Evolutionary conservation across 2,797 vertebrate species (phyloP).

Genomic region (Sebastes vulpes): DNA sequence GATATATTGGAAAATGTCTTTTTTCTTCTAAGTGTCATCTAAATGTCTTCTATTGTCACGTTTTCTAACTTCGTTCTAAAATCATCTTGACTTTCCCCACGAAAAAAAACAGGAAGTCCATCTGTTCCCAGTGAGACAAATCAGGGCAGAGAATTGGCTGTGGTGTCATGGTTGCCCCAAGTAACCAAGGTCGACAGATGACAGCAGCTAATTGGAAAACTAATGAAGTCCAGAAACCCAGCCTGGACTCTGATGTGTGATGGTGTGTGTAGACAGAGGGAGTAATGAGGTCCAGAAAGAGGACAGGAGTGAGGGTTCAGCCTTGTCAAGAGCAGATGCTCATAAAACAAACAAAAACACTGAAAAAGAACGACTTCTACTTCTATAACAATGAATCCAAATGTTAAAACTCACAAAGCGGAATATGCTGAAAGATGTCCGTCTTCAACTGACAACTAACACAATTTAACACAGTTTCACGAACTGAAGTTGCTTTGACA

Average conservation of each 20-base stretch:
- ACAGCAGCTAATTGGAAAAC: slow-evolving; percentile 82
- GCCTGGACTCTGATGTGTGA: slow-evolving; percentile 54
- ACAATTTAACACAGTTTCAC: neutral
- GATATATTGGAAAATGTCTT: neutral
- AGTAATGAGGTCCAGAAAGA: slow-evolving; percentile 54
- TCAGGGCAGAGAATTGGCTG: slow-evolving; percentile 60
- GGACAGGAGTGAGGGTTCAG: slow-evolving; percentile 44
- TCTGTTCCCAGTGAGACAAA: slow-evolving; percentile 75
- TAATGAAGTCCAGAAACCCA: slow-evolving; percentile 79
- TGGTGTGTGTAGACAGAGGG: slow-evolving; percentile 21
- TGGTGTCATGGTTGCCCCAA: slow-evolving; percentile 54
- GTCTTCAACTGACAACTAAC: neutral
- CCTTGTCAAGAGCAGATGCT: slow-evolving; percentile 60
- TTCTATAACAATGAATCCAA: neutral
- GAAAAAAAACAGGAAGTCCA: slow-evolving; percentile 51
- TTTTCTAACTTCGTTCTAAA: slow-evolving; percentile 13
- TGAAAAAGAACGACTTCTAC: slow-evolving; percentile 13
- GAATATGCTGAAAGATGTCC: neutral
- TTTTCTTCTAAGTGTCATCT: neutral
- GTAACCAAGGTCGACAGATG: slow-evolving; percentile 72
- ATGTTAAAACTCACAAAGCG: neutral
- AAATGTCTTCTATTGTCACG: neutral
- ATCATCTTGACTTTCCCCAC: slow-evolving; percentile 5
- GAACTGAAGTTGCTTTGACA: neutral
- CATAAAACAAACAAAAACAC: slow-evolving; percentile 36